phyloP scores from a whole-genome alignment of 2,888 invertebrate genomes.

The Cartodere bifasciata region DNA sequence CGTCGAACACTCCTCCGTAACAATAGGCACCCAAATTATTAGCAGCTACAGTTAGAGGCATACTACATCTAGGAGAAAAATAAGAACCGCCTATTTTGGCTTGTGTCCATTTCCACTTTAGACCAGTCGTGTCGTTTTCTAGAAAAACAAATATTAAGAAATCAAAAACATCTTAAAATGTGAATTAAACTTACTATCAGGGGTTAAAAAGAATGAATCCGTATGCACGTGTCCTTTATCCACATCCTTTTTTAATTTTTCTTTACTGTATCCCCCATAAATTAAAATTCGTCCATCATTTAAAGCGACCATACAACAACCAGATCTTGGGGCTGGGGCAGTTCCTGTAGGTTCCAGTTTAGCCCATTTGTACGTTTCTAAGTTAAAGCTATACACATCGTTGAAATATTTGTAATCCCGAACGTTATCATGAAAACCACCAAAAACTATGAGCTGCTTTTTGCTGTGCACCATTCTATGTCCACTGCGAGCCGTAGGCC shows the following conservation, averaged over 20 bases:
- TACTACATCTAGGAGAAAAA: conserved; percentile 55
- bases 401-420: conserved; percentile 81
- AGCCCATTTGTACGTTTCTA: conserved; percentile 67
- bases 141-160: conserved; percentile 1
- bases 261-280: conserved; percentile 69
- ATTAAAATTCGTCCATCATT: conserved; percentile 52
- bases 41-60: conserved; percentile 49
- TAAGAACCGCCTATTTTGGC: conserved; percentile 53
- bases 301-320: conserved; percentile 58
- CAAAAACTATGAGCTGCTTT: conserved; percentile 73
- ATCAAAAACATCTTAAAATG: background rate
- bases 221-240: conserved; percentile 58
- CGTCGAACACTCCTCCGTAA: conserved; percentile 81
- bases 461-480: conserved; percentile 78
- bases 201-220: conserved; percentile 54
- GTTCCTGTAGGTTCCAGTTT: conserved; percentile 53
- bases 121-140: conserved; percentile 44
- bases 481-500: conserved; percentile 75
- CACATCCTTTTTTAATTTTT: conserved; percentile 57
- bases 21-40: conserved; percentile 55
- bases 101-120: conserved; percentile 59
- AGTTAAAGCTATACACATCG: conserved; percentile 69
- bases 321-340: conserved; percentile 67
- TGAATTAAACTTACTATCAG: conserved; percentile 42
- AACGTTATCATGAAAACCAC: conserved; percentile 84